phyloP scores from a whole-genome alignment of 2,888 invertebrate species.

The Buathra laborator region DNA sequence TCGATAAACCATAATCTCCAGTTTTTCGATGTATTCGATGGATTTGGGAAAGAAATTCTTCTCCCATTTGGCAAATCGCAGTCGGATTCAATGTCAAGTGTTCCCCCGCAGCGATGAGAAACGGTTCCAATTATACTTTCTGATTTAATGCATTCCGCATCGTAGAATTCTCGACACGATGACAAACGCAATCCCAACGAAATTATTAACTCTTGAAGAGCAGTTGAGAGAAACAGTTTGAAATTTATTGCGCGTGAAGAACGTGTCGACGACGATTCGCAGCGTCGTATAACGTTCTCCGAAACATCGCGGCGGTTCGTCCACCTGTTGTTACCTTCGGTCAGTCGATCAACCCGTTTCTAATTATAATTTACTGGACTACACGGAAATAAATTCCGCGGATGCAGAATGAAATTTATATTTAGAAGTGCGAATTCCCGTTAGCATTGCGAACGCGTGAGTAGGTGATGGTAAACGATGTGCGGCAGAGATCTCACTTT shows the following conservation, averaged over 20 bases:
- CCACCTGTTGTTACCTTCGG: constrained; percentile 75
- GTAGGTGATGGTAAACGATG: constrained; percentile 31
- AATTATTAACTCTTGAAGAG: no score
- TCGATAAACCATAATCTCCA: no score
- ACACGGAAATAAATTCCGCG: constrained; percentile 72
- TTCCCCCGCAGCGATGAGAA: no score
- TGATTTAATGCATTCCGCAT: no score
- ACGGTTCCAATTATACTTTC: no score
- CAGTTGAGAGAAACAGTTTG: no score
- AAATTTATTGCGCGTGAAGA: not conserved
- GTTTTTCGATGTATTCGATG: no score
- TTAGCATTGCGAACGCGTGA: constrained; percentile 26
- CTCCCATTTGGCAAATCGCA: no score
- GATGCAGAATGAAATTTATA: constrained; percentile 70
- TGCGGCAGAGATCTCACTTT: constrained; percentile 17
- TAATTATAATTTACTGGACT: constrained; percentile 70
- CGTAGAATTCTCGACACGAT: no score
- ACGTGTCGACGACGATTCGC: not conserved
- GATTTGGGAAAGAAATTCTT: no score
- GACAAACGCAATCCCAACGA: no score
- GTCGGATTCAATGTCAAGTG: no score
- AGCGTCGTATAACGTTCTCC: not conserved
- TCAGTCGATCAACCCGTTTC: constrained; percentile 55
- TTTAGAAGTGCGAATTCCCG: constrained; percentile 54
- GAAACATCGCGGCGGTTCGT: constrained; percentile 24